Conservation (phyloP, 2,888 invertebrate species). For the Mythimna impura region DNA sequence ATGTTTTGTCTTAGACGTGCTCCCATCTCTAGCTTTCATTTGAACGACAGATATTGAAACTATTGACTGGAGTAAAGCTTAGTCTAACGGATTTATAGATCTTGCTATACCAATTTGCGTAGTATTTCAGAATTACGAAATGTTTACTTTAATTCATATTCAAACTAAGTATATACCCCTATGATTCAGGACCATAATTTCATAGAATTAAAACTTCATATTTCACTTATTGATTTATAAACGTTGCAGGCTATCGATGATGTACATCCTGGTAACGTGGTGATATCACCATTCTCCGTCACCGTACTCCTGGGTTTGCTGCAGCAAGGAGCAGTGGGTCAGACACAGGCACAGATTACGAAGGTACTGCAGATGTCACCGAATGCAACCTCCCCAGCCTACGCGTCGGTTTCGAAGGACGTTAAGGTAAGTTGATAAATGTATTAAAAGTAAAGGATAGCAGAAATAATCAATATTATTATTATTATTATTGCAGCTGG, state of each 20-base stretch:
- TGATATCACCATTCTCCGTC: conserved; percentile 87
- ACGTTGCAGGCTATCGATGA: conserved; percentile 65
- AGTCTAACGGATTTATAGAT: not conserved
- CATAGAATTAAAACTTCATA: not conserved
- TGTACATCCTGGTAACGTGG: conserved; percentile 75
- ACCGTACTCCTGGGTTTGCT: conserved; percentile 83
- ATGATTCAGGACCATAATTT: not conserved
- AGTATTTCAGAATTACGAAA: not conserved
- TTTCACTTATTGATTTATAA: not conserved
- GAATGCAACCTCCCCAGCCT: conserved; percentile 70
- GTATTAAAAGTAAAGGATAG: not conserved
- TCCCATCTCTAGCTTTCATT: not conserved
- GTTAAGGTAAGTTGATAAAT: conserved; percentile 70
- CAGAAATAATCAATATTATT: too few relatives aligned
- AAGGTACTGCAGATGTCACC: conserved; percentile 75
- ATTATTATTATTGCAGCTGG: too few relatives aligned
- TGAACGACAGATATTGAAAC: not conserved
- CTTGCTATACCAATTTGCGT: too few relatives aligned
- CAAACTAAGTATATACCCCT: not conserved
- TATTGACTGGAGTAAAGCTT: not conserved
- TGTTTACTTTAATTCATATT: not conserved
- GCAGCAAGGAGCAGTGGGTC: conserved; percentile 84
- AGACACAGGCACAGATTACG: conserved; percentile 78
- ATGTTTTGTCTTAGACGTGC: not conserved
- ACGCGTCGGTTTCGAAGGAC: conserved; percentile 69